phyloP scores from a whole-genome alignment of 1,140 invertebrate species.

The Araneus ventricosus region DNA sequence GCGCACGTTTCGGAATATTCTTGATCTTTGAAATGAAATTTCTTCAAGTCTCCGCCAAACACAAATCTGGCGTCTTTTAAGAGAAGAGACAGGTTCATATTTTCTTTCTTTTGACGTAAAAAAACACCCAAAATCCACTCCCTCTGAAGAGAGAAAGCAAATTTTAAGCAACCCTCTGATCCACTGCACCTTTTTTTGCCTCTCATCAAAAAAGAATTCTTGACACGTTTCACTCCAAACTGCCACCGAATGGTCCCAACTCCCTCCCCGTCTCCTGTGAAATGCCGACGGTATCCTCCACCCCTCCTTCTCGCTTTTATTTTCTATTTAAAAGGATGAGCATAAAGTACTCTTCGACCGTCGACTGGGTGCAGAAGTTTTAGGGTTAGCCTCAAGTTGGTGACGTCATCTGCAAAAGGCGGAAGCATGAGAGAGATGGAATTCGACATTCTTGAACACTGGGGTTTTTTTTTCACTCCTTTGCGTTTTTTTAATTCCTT shows the following conservation, averaged over 20 bases:
- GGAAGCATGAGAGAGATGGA: not conserved
- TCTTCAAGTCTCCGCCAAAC: too few species aligned
- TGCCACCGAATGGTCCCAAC: not conserved
- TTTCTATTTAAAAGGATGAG: conserved; percentile 24
- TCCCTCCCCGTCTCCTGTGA: not conserved
- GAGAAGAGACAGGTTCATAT: not conserved
- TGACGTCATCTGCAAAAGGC: not conserved
- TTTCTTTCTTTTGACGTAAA: not conserved
- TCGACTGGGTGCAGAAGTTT: not conserved
- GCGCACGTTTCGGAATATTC: too few species aligned
- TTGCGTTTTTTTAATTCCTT: not conserved
- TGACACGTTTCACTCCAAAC: conserved; percentile 32
- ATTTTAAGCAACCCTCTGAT: not conserved
- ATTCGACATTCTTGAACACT: not conserved
- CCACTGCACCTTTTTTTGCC: not conserved
- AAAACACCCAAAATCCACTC: not conserved
- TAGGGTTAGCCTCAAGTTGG: not conserved
- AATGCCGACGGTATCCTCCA: not conserved
- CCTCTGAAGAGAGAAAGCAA: not conserved
- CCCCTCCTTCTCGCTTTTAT: not conserved
- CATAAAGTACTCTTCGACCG: not conserved
- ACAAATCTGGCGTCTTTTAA: too few species aligned
- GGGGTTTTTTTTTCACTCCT: not conserved
- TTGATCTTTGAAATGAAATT: too few species aligned
- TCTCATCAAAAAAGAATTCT: conserved; percentile 1